phyloP scores from a whole-genome alignment of 2,888 invertebrate genomes.

The Dolomedes plantarius region DNA sequence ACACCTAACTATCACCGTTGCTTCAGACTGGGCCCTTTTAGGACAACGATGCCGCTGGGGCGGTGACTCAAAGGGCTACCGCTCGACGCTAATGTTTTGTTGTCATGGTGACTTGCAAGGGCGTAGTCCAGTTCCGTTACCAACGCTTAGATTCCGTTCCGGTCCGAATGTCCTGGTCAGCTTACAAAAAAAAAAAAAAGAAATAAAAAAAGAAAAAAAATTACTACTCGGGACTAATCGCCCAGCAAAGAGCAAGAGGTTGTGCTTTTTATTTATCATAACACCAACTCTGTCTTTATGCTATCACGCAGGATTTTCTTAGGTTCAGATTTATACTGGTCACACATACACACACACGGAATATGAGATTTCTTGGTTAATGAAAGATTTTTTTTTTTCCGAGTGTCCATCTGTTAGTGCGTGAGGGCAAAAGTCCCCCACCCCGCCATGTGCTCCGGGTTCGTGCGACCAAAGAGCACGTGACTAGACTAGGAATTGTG shows the following conservation, averaged over 20 bases:
- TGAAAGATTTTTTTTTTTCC: not conserved
- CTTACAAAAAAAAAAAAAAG: not conserved
- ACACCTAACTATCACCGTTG: not conserved
- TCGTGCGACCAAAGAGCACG: not conserved
- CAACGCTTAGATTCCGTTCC: slow-evolving; percentile 58
- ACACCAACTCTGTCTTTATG: not conserved
- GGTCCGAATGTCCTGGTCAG: slow-evolving; percentile 46
- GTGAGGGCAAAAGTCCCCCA: too few relatives aligned
- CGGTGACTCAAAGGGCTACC: not conserved
- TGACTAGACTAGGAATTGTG: not conserved
- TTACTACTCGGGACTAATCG: not conserved
- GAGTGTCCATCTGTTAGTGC: not conserved
- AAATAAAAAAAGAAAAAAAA: slow-evolving; percentile 16
- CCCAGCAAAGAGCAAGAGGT: not conserved
- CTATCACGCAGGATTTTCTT: slow-evolving; percentile 2
- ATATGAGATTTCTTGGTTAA: not conserved
- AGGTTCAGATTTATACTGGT: not conserved
- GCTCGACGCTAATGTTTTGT: slow-evolving; percentile 47
- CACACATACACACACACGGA: too few relatives aligned
- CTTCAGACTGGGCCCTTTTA: not conserved
- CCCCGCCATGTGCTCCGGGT: not conserved
- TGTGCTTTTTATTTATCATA: slow-evolving; percentile 5
- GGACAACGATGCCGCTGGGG: not conserved
- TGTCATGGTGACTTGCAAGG: slow-evolving; percentile 52
- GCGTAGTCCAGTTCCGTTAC: slow-evolving; percentile 66